Base-by-base conservation (phyloP, 2,888 invertebrate genomes). In the Thumatha senex region DNA sequence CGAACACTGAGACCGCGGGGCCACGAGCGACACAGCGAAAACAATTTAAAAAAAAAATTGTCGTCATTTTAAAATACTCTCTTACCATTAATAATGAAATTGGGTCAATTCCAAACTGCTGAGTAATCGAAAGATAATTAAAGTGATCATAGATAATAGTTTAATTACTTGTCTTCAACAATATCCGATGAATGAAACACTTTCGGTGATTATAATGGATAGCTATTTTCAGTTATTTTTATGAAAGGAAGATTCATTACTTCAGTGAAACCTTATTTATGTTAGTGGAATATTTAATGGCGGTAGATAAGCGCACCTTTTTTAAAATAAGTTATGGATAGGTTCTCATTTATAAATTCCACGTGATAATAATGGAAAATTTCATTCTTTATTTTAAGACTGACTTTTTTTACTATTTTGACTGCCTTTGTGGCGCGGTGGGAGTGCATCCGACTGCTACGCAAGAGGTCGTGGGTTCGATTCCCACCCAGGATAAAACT, bases 101-200 rank as follows among this genome's bases (percentile, higher is more conserved):
- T 11, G 9, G 48, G 40, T 45, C 36, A 15, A 29, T 30, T 43
- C 15, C 13, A 39, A 42, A 38, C 9, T 33, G 48, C 30, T 35
- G 56, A 50, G 52, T 63, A 54, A 39, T 34, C 11, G 13, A 35
- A 43, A 52, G 40, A 31, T 50, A 48, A 52, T 61, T 24, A 54
- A 58, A 53, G 49, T 54, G 58, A 67, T 54, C 52, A 45, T 54
- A 41, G 51, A 58, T 67, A 58, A 60, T 63, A 42, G 63, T 56
- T 54, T 67, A 66, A 66, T 66, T 56, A 56, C 65, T 49, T 56
- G 58, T 56, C 52, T 55, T 47, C 45, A 48, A 57, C 54, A 40
- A 51, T 40, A 54, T 58, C 46, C 44, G 51, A 60, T 51, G 31
- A 44, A 60, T 51, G 31, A 44, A 51, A 48, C 45, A 15, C 33